These are phyloP conservation scores for Melanostoma scalare DNA, from an alignment of 2,888 invertebrate species.

Conservation along the genomic window DNA sequence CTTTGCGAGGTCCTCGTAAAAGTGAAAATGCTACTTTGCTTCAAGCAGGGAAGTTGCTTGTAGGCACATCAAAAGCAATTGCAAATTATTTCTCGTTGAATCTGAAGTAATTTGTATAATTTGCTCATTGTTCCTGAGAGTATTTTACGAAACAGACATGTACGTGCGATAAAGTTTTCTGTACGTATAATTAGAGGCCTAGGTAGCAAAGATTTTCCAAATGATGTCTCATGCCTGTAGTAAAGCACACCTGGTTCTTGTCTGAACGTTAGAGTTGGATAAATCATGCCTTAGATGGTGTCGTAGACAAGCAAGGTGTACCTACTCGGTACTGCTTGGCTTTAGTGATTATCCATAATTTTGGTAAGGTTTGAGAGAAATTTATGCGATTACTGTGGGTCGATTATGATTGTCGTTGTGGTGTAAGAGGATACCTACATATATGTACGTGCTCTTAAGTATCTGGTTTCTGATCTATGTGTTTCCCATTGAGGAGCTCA, in stretches of 20 bases:
- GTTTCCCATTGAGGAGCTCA: no score
- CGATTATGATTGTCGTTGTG: constrained; percentile 63
- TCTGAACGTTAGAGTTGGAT: constrained; percentile 52
- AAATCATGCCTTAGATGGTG: constrained; percentile 52
- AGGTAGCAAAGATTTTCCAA: constrained; percentile 61
- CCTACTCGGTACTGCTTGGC: constrained; percentile 13
- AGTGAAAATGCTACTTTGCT: constrained; percentile 65
- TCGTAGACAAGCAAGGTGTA: constrained; percentile 49
- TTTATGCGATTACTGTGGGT: constrained; percentile 54
- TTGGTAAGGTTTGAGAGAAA: constrained; percentile 42
- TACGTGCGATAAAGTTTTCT: constrained; percentile 70
- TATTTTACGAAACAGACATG: constrained; percentile 71
- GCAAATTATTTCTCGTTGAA: constrained; percentile 72
- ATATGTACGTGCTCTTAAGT: constrained; percentile 39
- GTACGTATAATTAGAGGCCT: constrained; percentile 71
- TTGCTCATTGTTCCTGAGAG: constrained; percentile 72
- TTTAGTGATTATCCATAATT: constrained; percentile 50
- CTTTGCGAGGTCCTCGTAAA: constrained; percentile 63
- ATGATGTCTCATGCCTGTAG: constrained; percentile 67
- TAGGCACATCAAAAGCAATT: constrained; percentile 73
- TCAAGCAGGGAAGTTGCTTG: constrained; percentile 56
- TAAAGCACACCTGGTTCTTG: constrained; percentile 70
- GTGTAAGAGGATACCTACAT: constrained; percentile 6
- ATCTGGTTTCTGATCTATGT: constrained; percentile 40
- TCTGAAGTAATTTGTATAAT: constrained; percentile 73